Base-by-base conservation (phyloP, 2,797 vertebrate genomes). In the Amphiprion clarkii region DNA sequence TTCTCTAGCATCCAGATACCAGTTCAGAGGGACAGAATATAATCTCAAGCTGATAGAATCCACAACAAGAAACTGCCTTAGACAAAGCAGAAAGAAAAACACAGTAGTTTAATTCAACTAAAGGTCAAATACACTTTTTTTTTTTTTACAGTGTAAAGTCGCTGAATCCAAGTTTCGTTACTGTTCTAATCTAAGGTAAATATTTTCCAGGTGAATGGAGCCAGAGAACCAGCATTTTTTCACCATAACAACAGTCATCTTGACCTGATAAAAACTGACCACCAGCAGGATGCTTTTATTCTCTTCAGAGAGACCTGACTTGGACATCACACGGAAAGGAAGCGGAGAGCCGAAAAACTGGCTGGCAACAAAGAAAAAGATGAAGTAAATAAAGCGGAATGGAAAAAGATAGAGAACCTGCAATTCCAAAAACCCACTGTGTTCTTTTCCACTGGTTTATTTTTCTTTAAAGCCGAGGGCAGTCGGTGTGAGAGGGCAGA, bases 361-460 rank as follows among this genome's bases (percentile, higher is more conserved):
- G 19, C 39, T 16, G 39, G 59, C 27, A 76, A 63, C 61, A 80
- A 58, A 44, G 14, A 42, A 66, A 57, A 25, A 33, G 40, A 61
- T 46, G 36, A 85, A 61, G 48, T 78, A 75, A 82, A 58, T 72
- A 40, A 58, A 66, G 42, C 62, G 60, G 61, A 81, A 12, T 70
- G 73, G 46, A 73, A 85, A 82, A 69, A 56, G 68, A 79, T 25
- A 61, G 61, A 79, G 58, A 71, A 11, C 27, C 11, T 9, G 46
- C 62, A 70, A 71, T 58, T 54, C 19, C 49, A 67, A 73, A 53
- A 84, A 62, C 8, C 71, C 51, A 64, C 39, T 74, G 85, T 87
- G 78, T 84, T 85, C 67, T 23, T 84, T 88, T 89, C 78, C 81
- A 79, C 52, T n/a, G 13, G 81, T 87, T 92, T 92, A 85, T 90